Percentiles rank a stretch among this genome's conserved stretches.
Conservation (phyloP, 2,113 vertebrate species). For the Channa argus region DNA sequence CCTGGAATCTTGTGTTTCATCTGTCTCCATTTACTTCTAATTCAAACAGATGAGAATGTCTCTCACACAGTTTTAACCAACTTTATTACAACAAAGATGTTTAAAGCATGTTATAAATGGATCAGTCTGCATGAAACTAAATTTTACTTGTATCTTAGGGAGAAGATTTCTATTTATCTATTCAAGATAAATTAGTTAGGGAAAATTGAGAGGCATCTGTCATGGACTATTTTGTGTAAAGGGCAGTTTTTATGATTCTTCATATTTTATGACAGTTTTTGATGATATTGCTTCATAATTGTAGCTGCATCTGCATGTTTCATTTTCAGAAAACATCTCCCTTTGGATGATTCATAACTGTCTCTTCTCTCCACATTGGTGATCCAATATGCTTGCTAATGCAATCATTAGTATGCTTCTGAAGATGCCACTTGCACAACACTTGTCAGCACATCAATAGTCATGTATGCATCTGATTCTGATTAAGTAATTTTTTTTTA, state of each 20-base stretch:
- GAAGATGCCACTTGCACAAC: conserved; percentile 20
- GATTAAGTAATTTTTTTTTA: background rate
- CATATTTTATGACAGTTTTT: conserved; percentile 7
- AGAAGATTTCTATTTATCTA: conserved; percentile 5
- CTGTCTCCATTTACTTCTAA: conserved; percentile 73
- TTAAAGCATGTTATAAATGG: conserved; percentile 46
- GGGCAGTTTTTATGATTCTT: too few relatives aligned
- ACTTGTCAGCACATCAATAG: conserved; percentile 31
- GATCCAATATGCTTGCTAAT: conserved; percentile 54
- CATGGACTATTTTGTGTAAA: background rate
- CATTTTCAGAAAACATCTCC: conserved; percentile 27
- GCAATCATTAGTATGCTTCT: conserved; percentile 39
- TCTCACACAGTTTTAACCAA: conserved; percentile 51
- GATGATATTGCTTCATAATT: background rate
- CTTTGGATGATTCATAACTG: conserved; percentile 42
- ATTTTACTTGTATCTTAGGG: conserved; percentile 19
- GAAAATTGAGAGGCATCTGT: conserved; percentile 15
- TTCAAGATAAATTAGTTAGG: conserved; percentile 28
- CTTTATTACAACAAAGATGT: conserved; percentile 60
- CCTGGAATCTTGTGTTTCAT: conserved; percentile 62
- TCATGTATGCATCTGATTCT: conserved; percentile 5
- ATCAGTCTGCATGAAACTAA: conserved; percentile 51
- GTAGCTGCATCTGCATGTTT: background rate
- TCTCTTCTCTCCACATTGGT: conserved; percentile 42
- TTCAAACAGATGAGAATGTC: conserved; percentile 73